These are phyloP conservation scores for Callocephalon fimbriatum DNA, from an alignment of 2,113 vertebrate genomes.

Conservation along the genomic window DNA sequence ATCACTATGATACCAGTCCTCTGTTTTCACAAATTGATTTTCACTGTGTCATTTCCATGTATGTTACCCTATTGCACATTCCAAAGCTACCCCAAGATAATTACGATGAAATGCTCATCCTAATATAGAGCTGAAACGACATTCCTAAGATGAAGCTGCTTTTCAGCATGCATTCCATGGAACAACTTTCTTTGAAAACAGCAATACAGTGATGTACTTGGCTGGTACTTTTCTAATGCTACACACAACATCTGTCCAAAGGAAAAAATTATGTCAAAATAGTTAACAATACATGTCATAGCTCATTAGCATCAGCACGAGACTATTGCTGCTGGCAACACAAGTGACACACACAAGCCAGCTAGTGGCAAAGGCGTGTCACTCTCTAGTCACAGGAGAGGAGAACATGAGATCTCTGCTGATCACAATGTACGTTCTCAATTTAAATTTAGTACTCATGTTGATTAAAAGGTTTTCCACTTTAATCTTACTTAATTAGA, in stretches of 20 bases:
- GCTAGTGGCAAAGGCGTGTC: constrained; percentile 70
- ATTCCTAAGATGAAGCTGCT: not conserved
- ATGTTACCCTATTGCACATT: not conserved
- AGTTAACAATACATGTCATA: constrained; percentile 74
- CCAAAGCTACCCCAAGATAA: not conserved
- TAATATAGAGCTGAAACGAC: not conserved
- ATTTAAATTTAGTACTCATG: constrained; percentile 59
- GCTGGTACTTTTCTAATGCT: not conserved
- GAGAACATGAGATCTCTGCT: not conserved
- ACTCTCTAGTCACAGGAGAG: not conserved
- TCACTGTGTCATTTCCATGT: not conserved
- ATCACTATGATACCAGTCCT: not conserved
- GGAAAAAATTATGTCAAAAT: constrained; percentile 65
- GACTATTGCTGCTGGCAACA: constrained; percentile 54
- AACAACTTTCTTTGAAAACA: not conserved
- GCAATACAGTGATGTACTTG: not conserved
- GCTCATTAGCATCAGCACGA: constrained; percentile 63
- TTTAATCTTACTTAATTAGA: constrained; percentile 35
- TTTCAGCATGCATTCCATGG: not conserved
- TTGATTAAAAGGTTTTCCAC: constrained; percentile 34
- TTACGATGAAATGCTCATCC: not conserved
- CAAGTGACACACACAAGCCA: constrained; percentile 26
- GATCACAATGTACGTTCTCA: constrained; percentile 15
- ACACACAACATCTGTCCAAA: not conserved
- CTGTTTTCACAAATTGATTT: constrained; percentile 29